Evolutionary conservation across 2,888 invertebrate genomes (phyloP).

Genomic region (Platypus cylindrus): DNA sequence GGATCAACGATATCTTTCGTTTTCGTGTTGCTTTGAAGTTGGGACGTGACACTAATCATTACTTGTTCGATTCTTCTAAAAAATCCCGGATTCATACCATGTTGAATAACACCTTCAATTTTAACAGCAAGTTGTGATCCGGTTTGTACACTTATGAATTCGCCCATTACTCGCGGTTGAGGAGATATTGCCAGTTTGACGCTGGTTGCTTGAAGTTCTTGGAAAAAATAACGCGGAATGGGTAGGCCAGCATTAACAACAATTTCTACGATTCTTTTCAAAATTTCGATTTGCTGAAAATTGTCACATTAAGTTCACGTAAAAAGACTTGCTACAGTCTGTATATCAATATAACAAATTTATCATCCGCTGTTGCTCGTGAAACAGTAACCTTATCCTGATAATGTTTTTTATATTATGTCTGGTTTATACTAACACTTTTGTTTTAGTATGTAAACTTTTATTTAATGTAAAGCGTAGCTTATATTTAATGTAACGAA

Average conservation of each 20-base stretch:
- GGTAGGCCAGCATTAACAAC: conserved; percentile 51
- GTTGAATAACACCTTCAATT: conserved; percentile 85
- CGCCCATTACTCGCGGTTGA: conserved; percentile 64
- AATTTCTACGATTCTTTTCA: conserved; percentile 48
- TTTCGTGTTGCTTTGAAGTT: conserved; percentile 38
- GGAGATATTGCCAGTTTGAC: conserved; percentile 73
- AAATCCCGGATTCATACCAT: conserved; percentile 51
- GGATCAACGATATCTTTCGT: conserved; percentile 28
- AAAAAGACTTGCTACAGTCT: neutral
- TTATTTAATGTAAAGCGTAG: too few relatives aligned
- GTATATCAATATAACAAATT: neutral
- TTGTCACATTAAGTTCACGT: too few relatives aligned
- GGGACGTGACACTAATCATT: conserved; percentile 55
- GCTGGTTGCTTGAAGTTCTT: conserved; percentile 69
- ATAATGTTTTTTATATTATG: too few relatives aligned
- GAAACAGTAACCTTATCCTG: too few relatives aligned
- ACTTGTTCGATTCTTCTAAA: conserved; percentile 61
- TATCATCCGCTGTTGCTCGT: too few relatives aligned
- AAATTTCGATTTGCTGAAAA: conserved; percentile 40
- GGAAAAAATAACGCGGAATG: conserved; percentile 69
- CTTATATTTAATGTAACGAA: too few relatives aligned
- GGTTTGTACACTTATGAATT: conserved; percentile 71
- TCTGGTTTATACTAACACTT: too few relatives aligned
- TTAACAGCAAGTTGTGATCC: conserved; percentile 82
- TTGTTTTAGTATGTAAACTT: too few relatives aligned